Evolutionary conservation across 2,888 invertebrate species (phyloP), one percentile per base, ranked within the genome.

Genomic region (Pomacea canaliculata): DNA sequence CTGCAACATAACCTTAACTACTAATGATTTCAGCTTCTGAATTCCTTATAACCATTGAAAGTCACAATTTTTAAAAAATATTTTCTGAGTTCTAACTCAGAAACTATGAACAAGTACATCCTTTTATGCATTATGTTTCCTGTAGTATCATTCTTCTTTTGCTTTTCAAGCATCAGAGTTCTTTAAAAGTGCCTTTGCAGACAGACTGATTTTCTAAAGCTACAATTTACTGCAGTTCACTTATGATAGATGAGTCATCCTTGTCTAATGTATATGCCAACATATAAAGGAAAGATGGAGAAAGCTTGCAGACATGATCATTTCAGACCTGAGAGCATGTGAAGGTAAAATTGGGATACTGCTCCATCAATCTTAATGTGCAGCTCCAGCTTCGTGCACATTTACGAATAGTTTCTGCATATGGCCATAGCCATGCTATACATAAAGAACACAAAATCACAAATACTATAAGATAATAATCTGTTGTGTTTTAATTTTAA

Each of bases 401-500:
- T 81, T 92, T 92, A 56, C 92, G 83, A 68, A 90, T 91, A 0
- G 92, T 92, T 84, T 92, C 92, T 60, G 88, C 91, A 85, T 91
- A 92, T 0, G 92, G 91, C 92, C 92, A 92, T 73, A 92, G 83
- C 92, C 92, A 92, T 0, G 92, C 92, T 89, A 74, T 4, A 81
- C 4, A 81, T 23, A 69, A 71, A 63, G 59, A 67, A 18, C 56
- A 67, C 16, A 18, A 51, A 23, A 23, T 23, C 23, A 23, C 23
- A 23, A 5, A 12, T 13, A 27, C 13, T 68, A 3, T 46, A 68
- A 68, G 27, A 19, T 5, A 37, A 37, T 37, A 37, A 37, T 37
- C 37, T 37, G 37, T 37, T 37, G 37, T 37, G 37, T 37, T 37
- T 37, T 37, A 56, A 56, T 56, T 16, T 56, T 56, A 56, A 56